A percentile compares a stretch with the other conserved stretches of the same genome.
Conservation (phyloP, 2,797 vertebrate species). For the Thamnophis elegans region DNA sequence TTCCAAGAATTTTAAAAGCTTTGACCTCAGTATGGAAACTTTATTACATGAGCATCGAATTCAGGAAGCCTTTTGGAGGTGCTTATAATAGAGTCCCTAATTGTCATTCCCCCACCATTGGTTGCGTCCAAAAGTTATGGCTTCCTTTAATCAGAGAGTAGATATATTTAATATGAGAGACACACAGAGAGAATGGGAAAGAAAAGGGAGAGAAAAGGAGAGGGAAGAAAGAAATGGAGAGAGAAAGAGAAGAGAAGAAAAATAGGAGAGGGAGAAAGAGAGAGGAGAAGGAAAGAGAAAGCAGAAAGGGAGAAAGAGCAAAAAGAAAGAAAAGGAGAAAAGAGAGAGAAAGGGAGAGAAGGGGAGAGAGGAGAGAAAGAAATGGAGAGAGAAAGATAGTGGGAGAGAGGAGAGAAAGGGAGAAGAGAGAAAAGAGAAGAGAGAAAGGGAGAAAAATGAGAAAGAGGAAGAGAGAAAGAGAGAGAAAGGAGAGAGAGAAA, state of each 20-base stretch:
- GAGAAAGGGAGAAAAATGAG: too few species aligned
- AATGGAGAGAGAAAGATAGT: too few species aligned
- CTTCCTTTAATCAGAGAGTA: not conserved
- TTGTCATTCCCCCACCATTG: not conserved
- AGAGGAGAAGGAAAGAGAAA: too few species aligned
- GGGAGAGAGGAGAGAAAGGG: too few species aligned
- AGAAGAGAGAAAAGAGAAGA: not conserved
- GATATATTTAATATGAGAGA: constrained; percentile 45
- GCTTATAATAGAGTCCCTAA: not conserved
- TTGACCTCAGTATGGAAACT: not conserved
- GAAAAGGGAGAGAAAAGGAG: constrained; percentile 10
- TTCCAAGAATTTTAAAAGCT: not conserved
- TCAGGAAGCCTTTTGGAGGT: not conserved
- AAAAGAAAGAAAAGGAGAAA: too few species aligned
- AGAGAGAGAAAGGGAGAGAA: too few species aligned
- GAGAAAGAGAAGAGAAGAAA: too few species aligned
- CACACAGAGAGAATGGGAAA: constrained; percentile 38
- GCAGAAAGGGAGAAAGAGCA: too few species aligned
- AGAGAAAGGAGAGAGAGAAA: too few species aligned
- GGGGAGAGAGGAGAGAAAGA: too few species aligned
- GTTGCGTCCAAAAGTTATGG: not conserved
- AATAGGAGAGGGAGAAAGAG: not conserved
- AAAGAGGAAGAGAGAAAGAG: constrained; percentile 12
- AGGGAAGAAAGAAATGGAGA: too few species aligned
- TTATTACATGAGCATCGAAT: not conserved